Base-by-base conservation (phyloP, 2,113 vertebrate genomes). In the Tachycineta bicolor region DNA sequence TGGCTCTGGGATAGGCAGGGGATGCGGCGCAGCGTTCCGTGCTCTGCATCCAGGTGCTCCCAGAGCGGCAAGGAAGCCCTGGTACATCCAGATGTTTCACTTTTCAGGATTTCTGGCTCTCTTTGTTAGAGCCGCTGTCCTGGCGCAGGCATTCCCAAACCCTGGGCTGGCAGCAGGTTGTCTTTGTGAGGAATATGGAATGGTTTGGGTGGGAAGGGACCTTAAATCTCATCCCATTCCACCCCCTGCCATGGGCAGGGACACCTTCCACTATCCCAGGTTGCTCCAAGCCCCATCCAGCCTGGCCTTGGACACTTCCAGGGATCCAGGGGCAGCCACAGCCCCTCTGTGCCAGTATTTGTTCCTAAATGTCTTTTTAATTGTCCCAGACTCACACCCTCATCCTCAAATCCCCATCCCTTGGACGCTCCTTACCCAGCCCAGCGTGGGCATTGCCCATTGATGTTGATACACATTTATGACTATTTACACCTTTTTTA, bases 401-500 rank as follows among this genome's bases (percentile, higher is more conserved):
- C 43, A 12, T 6, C 34, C 49, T 63, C 69, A 78, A 34, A 71
- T 17, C 22, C 5, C 6, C 14, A 3, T 29, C 20, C 63, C 16
- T 23, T 59, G 34, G 43, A 33, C 1, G 3, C 17, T 82, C 53
- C 3, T 71, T 22, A 2, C 25, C 29, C n/a, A 3, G 25, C 15
- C 56, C 4, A 4, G 1, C 8, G 11, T 8, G 52, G 37, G 33
- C 13, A 13, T 41, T 41, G 37, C 44, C 18, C 1, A 0, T 1
- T 2, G 16, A 23, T 69, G 4, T 20, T 47, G 31, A 31, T 41
- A 29, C 15, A 4, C 31, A 26, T 16, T 25, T 59, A 16, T 39
- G 49, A 12, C 2, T 8, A 22, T 19, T 37, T 18, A 6, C 5
- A 16, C 15, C 4, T 52, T 47, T 75, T 18, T 12, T 6, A 37